phyloP scores from a whole-genome alignment of 2,113 vertebrate species.

The Dipodomys merriami region DNA sequence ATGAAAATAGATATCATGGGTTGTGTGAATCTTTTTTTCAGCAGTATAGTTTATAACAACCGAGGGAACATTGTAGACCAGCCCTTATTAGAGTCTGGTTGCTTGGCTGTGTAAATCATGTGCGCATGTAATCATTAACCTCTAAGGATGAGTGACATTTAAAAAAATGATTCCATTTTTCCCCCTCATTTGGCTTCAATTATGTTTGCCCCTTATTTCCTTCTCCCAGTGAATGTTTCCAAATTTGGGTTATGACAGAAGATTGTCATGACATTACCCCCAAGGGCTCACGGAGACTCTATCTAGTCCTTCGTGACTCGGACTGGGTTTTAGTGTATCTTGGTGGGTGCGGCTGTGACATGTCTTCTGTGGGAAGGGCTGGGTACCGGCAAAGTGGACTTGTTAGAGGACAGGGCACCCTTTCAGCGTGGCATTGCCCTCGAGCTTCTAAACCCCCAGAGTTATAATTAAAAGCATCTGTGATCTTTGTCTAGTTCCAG shows the following conservation, averaged over 20 bases:
- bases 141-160: constrained; percentile 57
- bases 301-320: background rate
- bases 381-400: background rate
- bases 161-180: background rate
- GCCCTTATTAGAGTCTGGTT: background rate
- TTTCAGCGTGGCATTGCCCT: constrained; percentile 39
- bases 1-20: constrained; percentile 65
- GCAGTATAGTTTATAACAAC: background rate
- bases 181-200: background rate
- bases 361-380: background rate
- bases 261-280: background rate
- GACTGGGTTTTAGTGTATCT: background rate
- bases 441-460: background rate
- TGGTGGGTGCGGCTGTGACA: accelerated
- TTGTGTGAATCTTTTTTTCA: constrained; percentile 38
- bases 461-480: constrained; percentile 62
- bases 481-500: constrained; percentile 34
- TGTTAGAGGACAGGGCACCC: background rate
- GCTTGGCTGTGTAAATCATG: background rate
- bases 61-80: background rate
- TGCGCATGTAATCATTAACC: constrained; percentile 56
- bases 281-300: background rate
- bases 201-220: background rate
- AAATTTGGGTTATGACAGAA: background rate
- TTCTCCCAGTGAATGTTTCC: constrained; percentile 22